These are phyloP conservation scores for Harpagoxenus sublaevis DNA, from an alignment of 2,888 invertebrate genomes.

Conservation along the genomic window DNA sequence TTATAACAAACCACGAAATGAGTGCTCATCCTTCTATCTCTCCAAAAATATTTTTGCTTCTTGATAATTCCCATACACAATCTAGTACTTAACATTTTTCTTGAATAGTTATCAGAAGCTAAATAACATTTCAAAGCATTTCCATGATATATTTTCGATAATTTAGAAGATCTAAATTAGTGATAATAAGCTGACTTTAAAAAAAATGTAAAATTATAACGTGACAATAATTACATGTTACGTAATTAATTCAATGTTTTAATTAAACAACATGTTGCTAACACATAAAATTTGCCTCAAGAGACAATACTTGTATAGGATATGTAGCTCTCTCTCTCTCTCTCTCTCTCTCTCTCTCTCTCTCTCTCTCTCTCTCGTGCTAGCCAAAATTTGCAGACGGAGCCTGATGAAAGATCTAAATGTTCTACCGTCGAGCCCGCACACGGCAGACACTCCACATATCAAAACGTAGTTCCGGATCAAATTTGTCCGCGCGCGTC, in stretches of 20 bases:
- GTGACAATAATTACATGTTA: neutral
- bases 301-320: neutral
- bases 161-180: neutral
- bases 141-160: neutral
- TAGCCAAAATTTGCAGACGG: conserved; percentile 8
- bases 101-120: neutral
- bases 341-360: neutral
- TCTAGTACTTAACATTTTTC: neutral
- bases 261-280: conserved; percentile 1
- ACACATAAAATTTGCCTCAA: neutral
- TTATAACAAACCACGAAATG: neutral
- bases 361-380: neutral
- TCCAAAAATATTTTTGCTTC: neutral
- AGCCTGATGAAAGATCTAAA: conserved; percentile 15
- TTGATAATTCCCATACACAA: neutral
- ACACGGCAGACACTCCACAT: neutral
- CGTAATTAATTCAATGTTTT: conserved; percentile 2
- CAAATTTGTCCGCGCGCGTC: conserved; percentile 41
- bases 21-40: neutral
- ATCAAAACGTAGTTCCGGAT: conserved; percentile 42
- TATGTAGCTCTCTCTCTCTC: neutral
- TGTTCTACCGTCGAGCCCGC: neutral
- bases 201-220: neutral
- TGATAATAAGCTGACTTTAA: neutral
- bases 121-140: neutral